Evolutionary conservation across 2,888 invertebrate genomes (phyloP).

Genomic region (Resseliella maxima): DNA sequence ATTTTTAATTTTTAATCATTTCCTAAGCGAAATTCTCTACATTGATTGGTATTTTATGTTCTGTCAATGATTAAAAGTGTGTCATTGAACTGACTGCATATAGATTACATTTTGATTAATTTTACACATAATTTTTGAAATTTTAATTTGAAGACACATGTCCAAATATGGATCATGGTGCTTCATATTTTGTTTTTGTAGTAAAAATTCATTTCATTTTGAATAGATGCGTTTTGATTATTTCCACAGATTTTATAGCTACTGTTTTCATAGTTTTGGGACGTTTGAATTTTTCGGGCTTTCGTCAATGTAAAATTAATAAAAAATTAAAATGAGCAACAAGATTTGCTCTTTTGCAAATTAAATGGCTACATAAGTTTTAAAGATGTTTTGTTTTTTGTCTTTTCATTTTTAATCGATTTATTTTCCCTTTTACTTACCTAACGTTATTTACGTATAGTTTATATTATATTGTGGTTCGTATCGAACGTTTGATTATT

Average conservation of each 20-base stretch:
- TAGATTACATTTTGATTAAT: neutral
- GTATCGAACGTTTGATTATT: constrained; percentile 44
- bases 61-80: neutral
- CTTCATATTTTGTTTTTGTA: neutral
- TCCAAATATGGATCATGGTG: neutral
- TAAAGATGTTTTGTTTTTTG: too few relatives aligned
- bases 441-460: constrained; percentile 17
- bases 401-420: neutral
- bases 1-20: neutral
- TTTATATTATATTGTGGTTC: constrained; percentile 16
- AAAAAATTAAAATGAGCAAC: neutral
- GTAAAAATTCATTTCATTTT: neutral
- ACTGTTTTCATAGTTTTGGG: constrained; percentile 33
- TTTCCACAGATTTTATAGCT: constrained; percentile 34
- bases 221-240: neutral
- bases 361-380: neutral
- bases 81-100: neutral
- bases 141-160: neutral
- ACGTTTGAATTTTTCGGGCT: constrained; percentile 52
- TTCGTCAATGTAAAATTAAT: neutral
- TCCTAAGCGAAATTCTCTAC: constrained; percentile 7
- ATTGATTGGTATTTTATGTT: constrained; percentile 43
- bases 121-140: neutral
- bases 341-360: neutral
- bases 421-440: neutral